These are phyloP conservation scores for Drosophila nr. perissopoda DNA, from an alignment of 2,888 invertebrate species.

Conservation along the genomic window DNA sequence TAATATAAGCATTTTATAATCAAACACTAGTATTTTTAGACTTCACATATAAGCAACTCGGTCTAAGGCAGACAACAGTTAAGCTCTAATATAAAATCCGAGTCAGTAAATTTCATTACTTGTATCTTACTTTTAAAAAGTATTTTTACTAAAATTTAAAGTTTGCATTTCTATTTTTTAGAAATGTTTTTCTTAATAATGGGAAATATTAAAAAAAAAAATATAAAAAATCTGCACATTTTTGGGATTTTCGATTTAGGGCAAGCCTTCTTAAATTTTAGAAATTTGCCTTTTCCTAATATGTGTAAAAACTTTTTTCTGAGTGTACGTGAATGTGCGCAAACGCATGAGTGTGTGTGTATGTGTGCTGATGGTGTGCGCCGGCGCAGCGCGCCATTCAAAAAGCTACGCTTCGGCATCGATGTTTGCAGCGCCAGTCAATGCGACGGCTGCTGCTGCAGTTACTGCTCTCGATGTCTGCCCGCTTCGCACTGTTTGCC, in stretches of 20 bases:
- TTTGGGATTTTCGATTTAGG: background rate
- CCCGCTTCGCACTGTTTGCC: slow-evolving; percentile 21
- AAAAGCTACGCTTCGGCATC: slow-evolving; percentile 31
- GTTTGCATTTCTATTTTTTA: background rate
- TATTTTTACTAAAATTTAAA: background rate
- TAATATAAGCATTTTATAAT: background rate
- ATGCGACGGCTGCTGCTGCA: slow-evolving; percentile 18
- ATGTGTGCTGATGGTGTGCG: slow-evolving; percentile 15
- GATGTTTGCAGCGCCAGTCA: slow-evolving; percentile 32
- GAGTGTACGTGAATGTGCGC: slow-evolving; percentile 2
- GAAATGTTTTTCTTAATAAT: background rate
- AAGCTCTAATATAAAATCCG: no score
- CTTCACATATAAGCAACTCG: background rate
- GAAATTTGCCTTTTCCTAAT: background rate
- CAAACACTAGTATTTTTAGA: background rate
- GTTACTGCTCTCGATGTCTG: slow-evolving; percentile 18
- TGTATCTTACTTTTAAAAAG: background rate
- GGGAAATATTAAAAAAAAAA: background rate
- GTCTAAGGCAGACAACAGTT: no score
- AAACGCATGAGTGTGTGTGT: background rate
- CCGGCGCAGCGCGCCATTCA: slow-evolving; percentile 38
- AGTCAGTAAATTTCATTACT: background rate
- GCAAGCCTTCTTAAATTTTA: background rate
- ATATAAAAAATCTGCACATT: fast-evolving
- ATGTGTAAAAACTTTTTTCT: background rate